These are phyloP conservation scores for Ceratoteleas bidentatus DNA, from an alignment of 1,140 invertebrate species.

Conservation along the genomic window DNA sequence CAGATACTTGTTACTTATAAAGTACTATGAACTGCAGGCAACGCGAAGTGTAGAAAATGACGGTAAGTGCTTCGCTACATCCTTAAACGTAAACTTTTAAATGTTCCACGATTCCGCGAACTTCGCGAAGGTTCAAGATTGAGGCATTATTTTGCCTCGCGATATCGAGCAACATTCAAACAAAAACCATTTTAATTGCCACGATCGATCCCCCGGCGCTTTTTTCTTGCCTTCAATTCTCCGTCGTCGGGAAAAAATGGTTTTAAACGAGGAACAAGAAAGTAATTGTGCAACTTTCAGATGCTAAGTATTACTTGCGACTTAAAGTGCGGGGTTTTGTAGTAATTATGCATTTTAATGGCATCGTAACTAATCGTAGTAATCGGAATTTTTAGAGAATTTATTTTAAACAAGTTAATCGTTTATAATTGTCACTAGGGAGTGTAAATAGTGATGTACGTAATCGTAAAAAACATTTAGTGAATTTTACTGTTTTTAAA, in stretches of 20 bases:
- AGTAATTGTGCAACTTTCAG: not conserved
- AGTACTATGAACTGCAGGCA: conserved; percentile 61
- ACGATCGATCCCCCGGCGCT: conserved; percentile 11
- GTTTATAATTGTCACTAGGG: no score
- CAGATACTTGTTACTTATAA: conserved; percentile 67
- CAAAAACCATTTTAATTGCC: conserved; percentile 51
- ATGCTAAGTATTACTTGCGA: no score
- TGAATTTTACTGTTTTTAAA: not conserved
- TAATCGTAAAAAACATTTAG: no score
- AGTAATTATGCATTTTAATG: no score
- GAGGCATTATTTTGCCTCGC: conserved; percentile 55
- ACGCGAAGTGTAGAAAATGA: conserved; percentile 63
- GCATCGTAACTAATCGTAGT: no score
- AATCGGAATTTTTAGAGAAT: no score
- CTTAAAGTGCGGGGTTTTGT: no score
- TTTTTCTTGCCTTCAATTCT: not conserved
- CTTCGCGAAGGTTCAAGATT: conserved; percentile 53
- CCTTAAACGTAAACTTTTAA: conserved; percentile 64
- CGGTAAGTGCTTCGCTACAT: conserved; percentile 58
- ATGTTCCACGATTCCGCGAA: conserved; percentile 61
- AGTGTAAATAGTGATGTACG: no score
- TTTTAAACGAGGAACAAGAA: not conserved
- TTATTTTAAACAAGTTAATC: no score
- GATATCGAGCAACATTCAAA: conserved; percentile 43
- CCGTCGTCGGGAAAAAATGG: not conserved